phyloP scores from a whole-genome alignment of 2,888 invertebrate genomes.

The Phyllotreta striolata region DNA sequence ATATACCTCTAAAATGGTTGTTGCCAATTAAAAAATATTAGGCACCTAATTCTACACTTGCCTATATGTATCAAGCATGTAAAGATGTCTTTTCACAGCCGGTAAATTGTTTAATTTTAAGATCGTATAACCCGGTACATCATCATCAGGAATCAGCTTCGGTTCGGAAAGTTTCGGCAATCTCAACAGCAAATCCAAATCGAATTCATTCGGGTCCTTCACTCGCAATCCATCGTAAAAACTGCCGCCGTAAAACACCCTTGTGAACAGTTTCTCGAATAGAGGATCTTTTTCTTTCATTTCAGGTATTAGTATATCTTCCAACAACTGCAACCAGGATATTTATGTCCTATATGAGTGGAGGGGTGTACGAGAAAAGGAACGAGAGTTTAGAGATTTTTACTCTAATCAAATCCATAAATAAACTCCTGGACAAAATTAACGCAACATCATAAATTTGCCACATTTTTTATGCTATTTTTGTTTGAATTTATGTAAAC shows the following conservation, averaged over 20 bases:
- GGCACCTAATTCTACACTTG: slow-evolving; percentile 54
- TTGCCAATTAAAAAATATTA: slow-evolving; percentile 11
- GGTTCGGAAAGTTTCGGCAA: slow-evolving; percentile 62
- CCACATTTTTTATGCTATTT: too few species aligned
- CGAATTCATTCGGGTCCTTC: slow-evolving; percentile 67
- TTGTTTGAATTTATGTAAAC: too few species aligned
- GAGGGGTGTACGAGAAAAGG: too few species aligned
- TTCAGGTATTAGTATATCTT: slow-evolving; percentile 24
- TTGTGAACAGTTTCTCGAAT: slow-evolving; percentile 52
- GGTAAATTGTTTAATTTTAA: slow-evolving; percentile 55
- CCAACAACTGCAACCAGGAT: slow-evolving; percentile 33
- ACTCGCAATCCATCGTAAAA: slow-evolving; percentile 69
- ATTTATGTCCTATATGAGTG: not conserved
- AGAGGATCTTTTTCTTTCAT: slow-evolving; percentile 54
- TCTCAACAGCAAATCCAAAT: slow-evolving; percentile 67
- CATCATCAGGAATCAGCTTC: slow-evolving; percentile 41
- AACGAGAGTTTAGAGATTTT: too few species aligned
- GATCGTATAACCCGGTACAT: slow-evolving; percentile 62
- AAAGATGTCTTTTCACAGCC: slow-evolving; percentile 40
- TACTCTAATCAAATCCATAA: too few species aligned
- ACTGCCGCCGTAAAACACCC: slow-evolving; percentile 65
- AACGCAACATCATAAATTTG: too few species aligned
- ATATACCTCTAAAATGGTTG: slow-evolving; percentile 43
- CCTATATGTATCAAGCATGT: slow-evolving; percentile 59
- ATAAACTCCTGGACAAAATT: too few species aligned